These are phyloP conservation scores for Sinopyrophorus schimmeli DNA, from an alignment of 2,888 invertebrate species.

Conservation along the genomic window DNA sequence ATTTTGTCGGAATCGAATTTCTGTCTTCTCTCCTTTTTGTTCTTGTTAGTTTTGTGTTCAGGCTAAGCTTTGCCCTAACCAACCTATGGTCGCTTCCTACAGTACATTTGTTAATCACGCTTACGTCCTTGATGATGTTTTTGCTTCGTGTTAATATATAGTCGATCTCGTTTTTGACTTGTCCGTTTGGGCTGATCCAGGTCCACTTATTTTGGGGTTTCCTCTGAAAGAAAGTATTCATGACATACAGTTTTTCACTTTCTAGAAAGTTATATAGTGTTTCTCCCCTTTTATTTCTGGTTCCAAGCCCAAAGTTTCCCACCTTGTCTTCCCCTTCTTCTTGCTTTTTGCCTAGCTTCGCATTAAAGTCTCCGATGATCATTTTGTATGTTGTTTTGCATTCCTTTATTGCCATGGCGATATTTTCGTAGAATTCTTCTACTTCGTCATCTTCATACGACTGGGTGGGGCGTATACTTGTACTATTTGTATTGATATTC, in stretches of 20 bases:
- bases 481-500: neutral
- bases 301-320: slow-evolving; percentile 28
- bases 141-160: slow-evolving; percentile 15
- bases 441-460: neutral
- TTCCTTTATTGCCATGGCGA: neutral
- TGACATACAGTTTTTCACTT: slow-evolving; percentile 34
- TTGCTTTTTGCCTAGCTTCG: slow-evolving; percentile 1
- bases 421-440: neutral
- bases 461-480: slow-evolving; percentile 3
- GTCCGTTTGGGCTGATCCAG: slow-evolving; percentile 30
- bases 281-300: slow-evolving; percentile 37
- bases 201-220: slow-evolving; percentile 33
- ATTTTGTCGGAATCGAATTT: neutral
- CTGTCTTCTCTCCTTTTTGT: neutral
- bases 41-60: slow-evolving; percentile 4
- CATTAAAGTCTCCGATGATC: slow-evolving; percentile 5
- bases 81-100: slow-evolving; percentile 2
- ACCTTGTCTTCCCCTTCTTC: slow-evolving; percentile 1
- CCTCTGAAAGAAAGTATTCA: slow-evolving; percentile 36
- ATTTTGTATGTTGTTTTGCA: slow-evolving; percentile 6
- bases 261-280: slow-evolving; percentile 34
- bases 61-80: slow-evolving; percentile 1
- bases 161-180: slow-evolving; percentile 35
- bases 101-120: neutral
- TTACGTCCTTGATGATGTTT: slow-evolving; percentile 2